These are phyloP conservation scores for Orchesellides sinensis DNA, from an alignment of 2,888 invertebrate genomes.

Conservation along the genomic window DNA sequence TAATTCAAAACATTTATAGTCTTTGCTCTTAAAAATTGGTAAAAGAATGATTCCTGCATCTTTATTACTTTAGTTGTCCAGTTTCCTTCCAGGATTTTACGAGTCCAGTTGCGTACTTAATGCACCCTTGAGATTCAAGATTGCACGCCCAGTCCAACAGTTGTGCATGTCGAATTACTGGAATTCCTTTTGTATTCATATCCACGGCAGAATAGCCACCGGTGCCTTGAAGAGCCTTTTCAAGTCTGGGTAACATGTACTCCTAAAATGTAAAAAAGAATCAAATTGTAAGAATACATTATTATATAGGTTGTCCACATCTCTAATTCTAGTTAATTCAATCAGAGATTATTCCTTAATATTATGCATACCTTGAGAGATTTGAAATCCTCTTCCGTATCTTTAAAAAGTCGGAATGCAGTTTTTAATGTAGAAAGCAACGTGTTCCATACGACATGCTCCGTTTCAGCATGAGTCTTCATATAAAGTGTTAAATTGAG, in stretches of 20 bases:
- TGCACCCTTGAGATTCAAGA: conserved; percentile 18
- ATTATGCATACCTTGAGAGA: conserved; percentile 24
- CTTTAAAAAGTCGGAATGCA: conserved; percentile 32
- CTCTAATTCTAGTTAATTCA: too few relatives aligned
- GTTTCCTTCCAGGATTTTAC: conserved; percentile 43
- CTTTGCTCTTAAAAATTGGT: too few relatives aligned
- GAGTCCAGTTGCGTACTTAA: conserved; percentile 5
- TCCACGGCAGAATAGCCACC: conserved; percentile 42
- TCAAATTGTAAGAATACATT: background rate
- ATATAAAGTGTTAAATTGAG: conserved; percentile 46
- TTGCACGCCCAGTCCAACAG: conserved; percentile 62
- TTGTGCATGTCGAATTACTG: conserved; percentile 47
- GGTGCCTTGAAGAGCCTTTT: conserved; percentile 35
- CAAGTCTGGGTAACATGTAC: conserved; percentile 46
- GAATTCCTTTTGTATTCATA: conserved; percentile 22
- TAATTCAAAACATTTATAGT: background rate
- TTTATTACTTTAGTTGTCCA: background rate
- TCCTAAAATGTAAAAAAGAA: background rate
- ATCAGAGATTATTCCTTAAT: background rate
- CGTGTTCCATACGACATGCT: conserved; percentile 58
- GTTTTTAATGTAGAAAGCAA: conserved; percentile 33
- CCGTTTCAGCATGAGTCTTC: conserved; percentile 47
- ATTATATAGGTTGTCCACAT: background rate
- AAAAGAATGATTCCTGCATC: background rate
- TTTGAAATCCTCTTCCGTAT: conserved; percentile 21